These are phyloP conservation scores for Drosophila kanekoi DNA, from an alignment of 2,888 invertebrate species.

Conservation along the genomic window DNA sequence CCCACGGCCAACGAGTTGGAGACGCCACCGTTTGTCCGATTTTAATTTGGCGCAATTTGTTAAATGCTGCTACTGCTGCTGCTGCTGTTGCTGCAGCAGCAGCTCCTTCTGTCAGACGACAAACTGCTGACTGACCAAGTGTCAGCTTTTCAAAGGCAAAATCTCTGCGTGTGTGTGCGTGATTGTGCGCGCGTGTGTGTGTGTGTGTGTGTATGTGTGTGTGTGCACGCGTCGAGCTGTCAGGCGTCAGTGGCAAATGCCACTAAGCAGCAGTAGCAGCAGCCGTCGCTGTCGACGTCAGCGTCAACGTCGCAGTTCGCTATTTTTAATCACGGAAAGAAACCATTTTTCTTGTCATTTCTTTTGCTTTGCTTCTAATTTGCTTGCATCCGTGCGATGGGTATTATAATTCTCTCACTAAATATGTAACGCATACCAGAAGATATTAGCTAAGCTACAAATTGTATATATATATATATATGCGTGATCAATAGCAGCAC, in stretches of 20 bases:
- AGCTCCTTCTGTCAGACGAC: conserved; percentile 41
- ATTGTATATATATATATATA: not conserved
- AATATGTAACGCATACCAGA: not conserved
- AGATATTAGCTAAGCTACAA: not conserved
- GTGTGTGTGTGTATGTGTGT: conserved; percentile 2
- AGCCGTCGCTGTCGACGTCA: conserved; percentile 13
- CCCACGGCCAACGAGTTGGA: not conserved
- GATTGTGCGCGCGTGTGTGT: conserved; percentile 4
- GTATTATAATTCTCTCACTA: not conserved
- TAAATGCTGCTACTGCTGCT: conserved; percentile 45
- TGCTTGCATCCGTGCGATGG: conserved; percentile 12
- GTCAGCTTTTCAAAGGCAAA: conserved; percentile 55
- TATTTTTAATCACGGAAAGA: conserved; percentile 77
- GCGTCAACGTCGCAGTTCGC: conserved; percentile 45
- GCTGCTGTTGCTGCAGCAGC: conserved; percentile 4
- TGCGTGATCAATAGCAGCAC: not conserved
- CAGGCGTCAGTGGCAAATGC: conserved; percentile 72
- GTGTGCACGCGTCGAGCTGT: conserved; percentile 53
- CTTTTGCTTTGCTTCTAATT: conserved; percentile 21
- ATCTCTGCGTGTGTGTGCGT: conserved; percentile 34
- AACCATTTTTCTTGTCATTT: conserved; percentile 69
- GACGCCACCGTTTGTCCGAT: conserved; percentile 42
- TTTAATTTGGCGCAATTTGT: conserved; percentile 71
- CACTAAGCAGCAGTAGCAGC: conserved; percentile 61
- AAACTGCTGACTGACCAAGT: conserved; percentile 46